phyloP scores from a whole-genome alignment of 2,113 vertebrate genomes.

The Heloderma charlesbogerti region DNA sequence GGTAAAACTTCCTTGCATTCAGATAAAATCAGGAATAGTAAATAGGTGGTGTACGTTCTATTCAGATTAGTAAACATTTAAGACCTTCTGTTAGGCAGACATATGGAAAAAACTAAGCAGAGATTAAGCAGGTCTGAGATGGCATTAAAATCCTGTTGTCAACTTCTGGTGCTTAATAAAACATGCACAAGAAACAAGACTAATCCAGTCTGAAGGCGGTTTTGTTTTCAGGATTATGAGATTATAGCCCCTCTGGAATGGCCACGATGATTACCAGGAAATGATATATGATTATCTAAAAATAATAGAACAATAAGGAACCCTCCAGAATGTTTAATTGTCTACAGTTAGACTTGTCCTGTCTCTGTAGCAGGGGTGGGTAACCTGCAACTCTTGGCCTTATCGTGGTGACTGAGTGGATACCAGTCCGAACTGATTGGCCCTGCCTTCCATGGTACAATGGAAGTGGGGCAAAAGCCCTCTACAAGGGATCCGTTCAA shows the following conservation, averaged over 20 bases:
- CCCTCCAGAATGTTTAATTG: neutral
- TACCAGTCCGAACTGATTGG: too few relatives aligned
- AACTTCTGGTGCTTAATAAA: constrained; percentile 47
- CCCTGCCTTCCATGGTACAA: too few relatives aligned
- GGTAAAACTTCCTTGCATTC: constrained; percentile 60
- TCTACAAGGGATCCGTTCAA: neutral
- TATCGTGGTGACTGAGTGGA: neutral
- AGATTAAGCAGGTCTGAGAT: constrained; percentile 60
- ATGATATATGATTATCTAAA: constrained; percentile 19
- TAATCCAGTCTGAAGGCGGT: constrained; percentile 12
- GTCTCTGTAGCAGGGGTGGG: neutral
- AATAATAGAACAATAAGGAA: neutral
- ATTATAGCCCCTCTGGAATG: neutral
- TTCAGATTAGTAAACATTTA: constrained; percentile 62
- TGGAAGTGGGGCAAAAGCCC: neutral
- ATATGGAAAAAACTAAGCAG: constrained; percentile 48
- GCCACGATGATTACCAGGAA: neutral
- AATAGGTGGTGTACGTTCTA: constrained; percentile 52
- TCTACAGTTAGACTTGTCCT: neutral
- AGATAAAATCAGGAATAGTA: constrained; percentile 57
- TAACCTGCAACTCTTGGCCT: neutral
- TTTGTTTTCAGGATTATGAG: constrained; percentile 2
- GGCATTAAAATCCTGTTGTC: constrained; percentile 53
- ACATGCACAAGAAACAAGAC: constrained; percentile 41
- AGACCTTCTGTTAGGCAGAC: constrained; percentile 59